These are phyloP conservation scores for Mantis religiosa DNA, from an alignment of 2,888 invertebrate species.

Conservation along the genomic window DNA sequence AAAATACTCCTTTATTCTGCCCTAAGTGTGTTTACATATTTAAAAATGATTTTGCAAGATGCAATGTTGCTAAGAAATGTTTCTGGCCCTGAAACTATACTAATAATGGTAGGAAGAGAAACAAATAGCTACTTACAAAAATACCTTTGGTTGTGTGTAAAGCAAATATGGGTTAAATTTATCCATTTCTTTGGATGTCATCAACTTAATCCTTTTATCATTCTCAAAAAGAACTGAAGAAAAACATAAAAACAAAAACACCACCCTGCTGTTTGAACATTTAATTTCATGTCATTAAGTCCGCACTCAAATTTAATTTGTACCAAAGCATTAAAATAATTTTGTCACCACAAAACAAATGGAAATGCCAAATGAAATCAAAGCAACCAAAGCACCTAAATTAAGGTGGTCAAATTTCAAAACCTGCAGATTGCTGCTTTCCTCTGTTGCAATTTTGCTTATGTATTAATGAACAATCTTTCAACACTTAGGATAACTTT, in stretches of 20 bases:
- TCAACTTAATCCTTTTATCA: neutral
- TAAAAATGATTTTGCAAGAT: neutral
- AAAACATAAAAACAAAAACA: too few relatives aligned
- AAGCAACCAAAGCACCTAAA: neutral
- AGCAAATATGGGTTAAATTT: neutral
- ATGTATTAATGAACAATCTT: neutral
- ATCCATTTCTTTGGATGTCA: neutral
- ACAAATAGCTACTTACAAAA: neutral
- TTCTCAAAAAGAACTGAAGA: neutral
- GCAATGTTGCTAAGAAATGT: neutral
- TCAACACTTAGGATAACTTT: neutral
- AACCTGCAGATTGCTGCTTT: neutral
- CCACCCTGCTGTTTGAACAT: neutral
- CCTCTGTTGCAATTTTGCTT: neutral
- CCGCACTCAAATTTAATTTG: neutral
- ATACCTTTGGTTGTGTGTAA: neutral
- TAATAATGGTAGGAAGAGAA: neutral
- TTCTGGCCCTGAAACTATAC: neutral
- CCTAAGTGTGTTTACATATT: neutral
- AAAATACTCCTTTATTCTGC: neutral
- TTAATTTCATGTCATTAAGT: neutral
- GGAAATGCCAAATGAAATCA: neutral
- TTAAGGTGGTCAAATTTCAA: neutral
- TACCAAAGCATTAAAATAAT: neutral
- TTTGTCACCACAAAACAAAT: neutral